Evolutionary conservation across 2,888 invertebrate genomes (phyloP).

Genomic region (Drosophila paucipuncta): DNA sequence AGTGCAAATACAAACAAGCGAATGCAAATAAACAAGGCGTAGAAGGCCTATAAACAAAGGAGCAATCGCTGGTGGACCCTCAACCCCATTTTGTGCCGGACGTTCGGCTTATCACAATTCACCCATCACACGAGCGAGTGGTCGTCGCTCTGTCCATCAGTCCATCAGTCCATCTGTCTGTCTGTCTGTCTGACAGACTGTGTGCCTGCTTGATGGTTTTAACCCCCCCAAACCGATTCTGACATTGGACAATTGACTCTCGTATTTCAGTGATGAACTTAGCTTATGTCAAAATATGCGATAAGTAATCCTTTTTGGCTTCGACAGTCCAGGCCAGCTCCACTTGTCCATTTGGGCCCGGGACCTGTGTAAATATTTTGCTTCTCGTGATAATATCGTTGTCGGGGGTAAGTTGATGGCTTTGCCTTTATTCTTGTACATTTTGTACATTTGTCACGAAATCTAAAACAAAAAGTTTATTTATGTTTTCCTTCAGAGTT

Average conservation of each 20-base stretch:
- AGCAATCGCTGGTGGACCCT: slow-evolving; percentile 54
- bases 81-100: slow-evolving; percentile 31
- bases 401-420: slow-evolving; percentile 52
- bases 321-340: slow-evolving; percentile 56
- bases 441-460: slow-evolving; percentile 77
- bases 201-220: slow-evolving; percentile 44
- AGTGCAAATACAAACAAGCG: slow-evolving; percentile 77
- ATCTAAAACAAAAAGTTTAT: slow-evolving; percentile 75
- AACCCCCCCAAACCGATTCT: slow-evolving; percentile 38
- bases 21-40: slow-evolving; percentile 78
- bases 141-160: slow-evolving; percentile 19
- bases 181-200: slow-evolving; percentile 19
- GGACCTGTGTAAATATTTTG: slow-evolving; percentile 77
- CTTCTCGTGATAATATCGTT: slow-evolving; percentile 69
- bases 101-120: slow-evolving; percentile 78
- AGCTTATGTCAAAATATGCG: slow-evolving; percentile 84
- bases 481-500: slow-evolving; percentile 59
- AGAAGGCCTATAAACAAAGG: slow-evolving; percentile 77
- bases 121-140: slow-evolving; percentile 67
- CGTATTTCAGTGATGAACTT: slow-evolving; percentile 82
- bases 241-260: slow-evolving; percentile 75
- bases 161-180: slow-evolving; percentile 22
- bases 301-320: slow-evolving; percentile 83
- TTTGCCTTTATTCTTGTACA: slow-evolving; percentile 50
- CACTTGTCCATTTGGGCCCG: slow-evolving; percentile 25